A percentile compares a stretch with the other conserved stretches of the same genome.
phyloP scores from a whole-genome alignment of 2,113 vertebrate species.

The Dunckerocampus dactyliophorus region DNA sequence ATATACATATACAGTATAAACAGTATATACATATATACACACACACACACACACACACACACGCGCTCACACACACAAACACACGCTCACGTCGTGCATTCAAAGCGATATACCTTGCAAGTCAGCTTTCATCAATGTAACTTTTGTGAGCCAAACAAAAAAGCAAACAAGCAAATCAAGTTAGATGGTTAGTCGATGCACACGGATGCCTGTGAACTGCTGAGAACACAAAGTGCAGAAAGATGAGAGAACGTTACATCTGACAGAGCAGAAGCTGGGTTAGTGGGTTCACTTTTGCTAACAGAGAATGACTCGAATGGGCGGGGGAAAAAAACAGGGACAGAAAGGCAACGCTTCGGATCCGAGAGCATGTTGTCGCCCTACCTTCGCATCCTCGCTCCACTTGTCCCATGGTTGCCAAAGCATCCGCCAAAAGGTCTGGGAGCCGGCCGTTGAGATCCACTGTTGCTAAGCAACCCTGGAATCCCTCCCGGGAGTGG shows the following conservation, averaged over 20 bases:
- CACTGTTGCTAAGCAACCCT: conserved; percentile 94
- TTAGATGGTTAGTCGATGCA: conserved; percentile 94
- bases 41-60: background rate
- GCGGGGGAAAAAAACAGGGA: conserved; percentile 38
- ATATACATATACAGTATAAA: no score
- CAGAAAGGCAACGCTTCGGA: conserved; percentile 7
- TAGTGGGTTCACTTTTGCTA: conserved; percentile 52
- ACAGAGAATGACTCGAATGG: conserved; percentile 43
- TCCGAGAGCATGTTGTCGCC: background rate
- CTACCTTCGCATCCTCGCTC: conserved; percentile 98
- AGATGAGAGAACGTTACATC: conserved; percentile 33
- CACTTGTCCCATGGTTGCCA: conserved; percentile 92
- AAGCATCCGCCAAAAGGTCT: conserved; percentile 92
- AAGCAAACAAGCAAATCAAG: conserved; percentile 95
- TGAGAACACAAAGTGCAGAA: conserved; percentile 35
- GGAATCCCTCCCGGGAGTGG: conserved; percentile 94
- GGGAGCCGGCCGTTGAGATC: conserved; percentile 95
- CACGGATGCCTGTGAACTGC: conserved; percentile 82
- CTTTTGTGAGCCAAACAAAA: conserved; percentile 96
- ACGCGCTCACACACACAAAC: conserved; percentile 12
- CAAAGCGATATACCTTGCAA: conserved; percentile 98
- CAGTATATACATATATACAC: conserved; percentile 1
- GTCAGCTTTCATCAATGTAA: conserved; percentile 99
- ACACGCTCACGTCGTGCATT: conserved; percentile 76
- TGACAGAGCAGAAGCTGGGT: conserved; percentile 36